phyloP scores from a whole-genome alignment of 2,113 vertebrate genomes.

The Alligator mississippiensis region DNA sequence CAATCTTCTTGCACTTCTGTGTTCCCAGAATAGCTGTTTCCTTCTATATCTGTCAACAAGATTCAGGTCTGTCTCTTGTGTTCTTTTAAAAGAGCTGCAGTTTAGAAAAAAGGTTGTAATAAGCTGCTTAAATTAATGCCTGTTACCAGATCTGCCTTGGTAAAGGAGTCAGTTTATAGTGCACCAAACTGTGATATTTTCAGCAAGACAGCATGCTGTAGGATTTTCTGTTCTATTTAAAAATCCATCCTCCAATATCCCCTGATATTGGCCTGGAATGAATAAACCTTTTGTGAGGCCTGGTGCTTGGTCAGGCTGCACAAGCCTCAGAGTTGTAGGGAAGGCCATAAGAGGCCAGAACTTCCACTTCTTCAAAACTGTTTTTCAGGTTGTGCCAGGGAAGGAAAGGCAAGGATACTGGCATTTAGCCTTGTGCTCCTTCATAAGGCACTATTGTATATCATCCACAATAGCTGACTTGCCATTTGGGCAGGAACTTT shows the following conservation, averaged over 20 bases:
- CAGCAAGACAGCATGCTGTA: background rate
- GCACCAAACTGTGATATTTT: constrained; percentile 2
- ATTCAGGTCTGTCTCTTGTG: background rate
- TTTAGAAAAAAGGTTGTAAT: background rate
- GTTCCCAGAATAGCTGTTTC: background rate
- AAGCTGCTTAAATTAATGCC: constrained; percentile 48
- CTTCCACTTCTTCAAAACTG: background rate
- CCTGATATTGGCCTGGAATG: background rate
- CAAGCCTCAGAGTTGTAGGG: background rate
- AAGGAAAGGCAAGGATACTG: background rate
- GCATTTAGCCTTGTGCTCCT: background rate
- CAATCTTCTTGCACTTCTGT: background rate
- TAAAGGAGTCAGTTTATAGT: constrained; percentile 34
- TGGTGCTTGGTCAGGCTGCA: background rate
- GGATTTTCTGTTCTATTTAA: background rate
- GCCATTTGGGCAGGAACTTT: background rate
- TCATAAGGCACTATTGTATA: background rate
- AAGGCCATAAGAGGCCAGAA: constrained; percentile 23
- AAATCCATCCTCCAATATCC: background rate
- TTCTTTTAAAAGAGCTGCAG: background rate
- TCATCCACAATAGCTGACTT: background rate
- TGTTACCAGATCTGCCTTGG: constrained; percentile 35
- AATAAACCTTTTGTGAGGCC: rapidly evolving
- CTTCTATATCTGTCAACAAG: background rate
- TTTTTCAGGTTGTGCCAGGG: background rate